Evolutionary conservation across 1,140 invertebrate species (phyloP).

Genomic region (Centruroides sculpturatus): DNA sequence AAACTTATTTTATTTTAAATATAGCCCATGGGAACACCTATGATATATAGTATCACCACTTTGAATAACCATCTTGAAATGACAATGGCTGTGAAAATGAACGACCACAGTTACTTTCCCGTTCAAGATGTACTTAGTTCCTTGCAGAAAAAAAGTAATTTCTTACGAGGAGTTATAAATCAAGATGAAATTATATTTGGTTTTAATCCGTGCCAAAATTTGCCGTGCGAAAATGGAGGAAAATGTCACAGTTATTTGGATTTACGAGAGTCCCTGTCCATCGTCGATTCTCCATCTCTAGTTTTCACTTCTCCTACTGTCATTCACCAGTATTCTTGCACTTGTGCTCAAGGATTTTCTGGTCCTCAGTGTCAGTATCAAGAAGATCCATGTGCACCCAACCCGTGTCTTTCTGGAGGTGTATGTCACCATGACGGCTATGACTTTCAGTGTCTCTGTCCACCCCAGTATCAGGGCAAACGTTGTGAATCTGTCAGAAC

Average conservation of each 20-base stretch:
- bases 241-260: conserved; percentile 54
- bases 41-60: conserved; percentile 15
- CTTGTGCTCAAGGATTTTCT: conserved; percentile 63
- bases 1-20: not conserved
- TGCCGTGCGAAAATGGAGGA: conserved; percentile 27
- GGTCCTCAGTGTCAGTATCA: conserved; percentile 58
- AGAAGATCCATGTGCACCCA: conserved; percentile 79
- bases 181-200: conserved; percentile 16
- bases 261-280: conserved; percentile 43
- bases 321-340: conserved; percentile 57
- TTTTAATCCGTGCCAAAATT: conserved; percentile 25
- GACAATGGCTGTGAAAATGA: conserved; percentile 15
- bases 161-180: not conserved
- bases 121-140: conserved; percentile 8
- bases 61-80: conserved; percentile 13
- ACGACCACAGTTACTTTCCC: conserved; percentile 10
- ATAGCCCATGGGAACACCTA: conserved; percentile 7
- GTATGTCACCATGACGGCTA: conserved; percentile 64
- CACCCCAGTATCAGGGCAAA: conserved; percentile 55
- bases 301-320: conserved; percentile 66
- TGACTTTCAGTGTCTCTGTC: conserved; percentile 68
- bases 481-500: conserved; percentile 68
- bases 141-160: not conserved
- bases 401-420: conserved; percentile 65
- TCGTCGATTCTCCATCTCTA: conserved; percentile 54